A percentile compares a stretch with the other conserved stretches of the same genome.
These are phyloP conservation scores for Drosophila koepferae DNA, from an alignment of 2,888 invertebrate species.

Conservation along the genomic window DNA sequence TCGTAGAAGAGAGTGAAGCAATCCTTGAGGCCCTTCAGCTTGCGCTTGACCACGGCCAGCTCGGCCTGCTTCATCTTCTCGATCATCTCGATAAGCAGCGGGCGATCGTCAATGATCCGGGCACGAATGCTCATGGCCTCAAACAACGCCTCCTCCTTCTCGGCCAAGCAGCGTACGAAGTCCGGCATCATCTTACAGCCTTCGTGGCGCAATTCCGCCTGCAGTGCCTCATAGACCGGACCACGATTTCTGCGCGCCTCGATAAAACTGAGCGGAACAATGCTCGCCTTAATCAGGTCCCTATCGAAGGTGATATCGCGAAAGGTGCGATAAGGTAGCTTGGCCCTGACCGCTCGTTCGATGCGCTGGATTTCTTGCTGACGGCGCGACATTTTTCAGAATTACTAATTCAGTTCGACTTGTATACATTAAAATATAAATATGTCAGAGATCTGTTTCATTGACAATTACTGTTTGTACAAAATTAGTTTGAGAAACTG, in stretches of 20 bases:
- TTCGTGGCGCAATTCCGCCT: conserved; percentile 72
- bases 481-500: background rate
- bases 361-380: conserved; percentile 61
- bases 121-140: conserved; percentile 63
- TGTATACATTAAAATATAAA: conserved; percentile 14
- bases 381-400: conserved; percentile 29
- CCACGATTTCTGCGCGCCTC: conserved; percentile 68
- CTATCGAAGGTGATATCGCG: conserved; percentile 66
- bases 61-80: conserved; percentile 78
- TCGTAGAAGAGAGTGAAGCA: conserved; percentile 70
- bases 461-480: background rate
- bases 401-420: conserved; percentile 1
- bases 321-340: conserved; percentile 64
- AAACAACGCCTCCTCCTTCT: conserved; percentile 68
- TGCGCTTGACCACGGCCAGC: conserved; percentile 46
- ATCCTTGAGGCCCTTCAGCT: conserved; percentile 54
- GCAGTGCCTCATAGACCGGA: conserved; percentile 69
- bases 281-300: conserved; percentile 40
- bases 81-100: conserved; percentile 66
- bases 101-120: conserved; percentile 57
- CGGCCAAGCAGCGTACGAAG: conserved; percentile 67
- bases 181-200: conserved; percentile 74
- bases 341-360: conserved; percentile 51
- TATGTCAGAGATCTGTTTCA: background rate
- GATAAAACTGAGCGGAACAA: conserved; percentile 51